Percentiles rank a stretch among this genome's conserved stretches.
These are phyloP conservation scores for Nerophis lumbriciformis DNA, from an alignment of 2,113 vertebrate genomes.

Conservation along the genomic window DNA sequence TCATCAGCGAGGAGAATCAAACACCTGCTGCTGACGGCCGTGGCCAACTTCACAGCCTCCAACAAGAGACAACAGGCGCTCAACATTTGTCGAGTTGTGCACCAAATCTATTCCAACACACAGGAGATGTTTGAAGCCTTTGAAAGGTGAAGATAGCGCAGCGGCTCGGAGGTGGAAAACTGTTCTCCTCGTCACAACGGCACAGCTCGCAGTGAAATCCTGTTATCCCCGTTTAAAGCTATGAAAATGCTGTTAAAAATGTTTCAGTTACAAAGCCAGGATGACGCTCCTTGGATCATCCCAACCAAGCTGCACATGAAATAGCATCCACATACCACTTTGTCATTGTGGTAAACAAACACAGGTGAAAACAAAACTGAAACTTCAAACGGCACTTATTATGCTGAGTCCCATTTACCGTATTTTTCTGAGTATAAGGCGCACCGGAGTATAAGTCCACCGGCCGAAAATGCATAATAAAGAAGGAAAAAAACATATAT, in stretches of 20 bases:
- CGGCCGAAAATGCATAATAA: too few species aligned
- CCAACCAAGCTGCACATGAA: not conserved
- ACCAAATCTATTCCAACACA: conserved; percentile 33
- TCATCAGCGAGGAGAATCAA: conserved; percentile 51
- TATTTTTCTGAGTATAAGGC: too few species aligned
- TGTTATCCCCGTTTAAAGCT: not conserved
- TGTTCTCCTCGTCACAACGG: not conserved
- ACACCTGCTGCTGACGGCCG: conserved; percentile 51
- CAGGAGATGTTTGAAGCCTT: conserved; percentile 6
- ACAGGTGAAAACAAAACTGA: not conserved
- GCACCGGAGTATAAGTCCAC: not conserved
- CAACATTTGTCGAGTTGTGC: conserved; percentile 5
- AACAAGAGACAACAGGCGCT: conserved; percentile 42
- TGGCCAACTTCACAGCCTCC: conserved; percentile 40
- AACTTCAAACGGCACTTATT: not conserved
- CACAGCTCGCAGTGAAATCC: conserved; percentile 4
- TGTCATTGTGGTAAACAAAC: not conserved
- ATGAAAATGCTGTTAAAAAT: not conserved
- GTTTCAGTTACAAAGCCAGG: too few species aligned
- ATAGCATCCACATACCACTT: not conserved
- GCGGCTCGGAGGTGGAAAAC: conserved; percentile 15
- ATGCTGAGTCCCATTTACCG: not conserved
- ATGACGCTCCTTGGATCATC: not conserved
- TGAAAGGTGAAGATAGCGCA: conserved; percentile 19
- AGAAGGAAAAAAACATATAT: too few species aligned